Base-by-base conservation (phyloP, 1,140 invertebrate species). In the Arion vulgaris region DNA sequence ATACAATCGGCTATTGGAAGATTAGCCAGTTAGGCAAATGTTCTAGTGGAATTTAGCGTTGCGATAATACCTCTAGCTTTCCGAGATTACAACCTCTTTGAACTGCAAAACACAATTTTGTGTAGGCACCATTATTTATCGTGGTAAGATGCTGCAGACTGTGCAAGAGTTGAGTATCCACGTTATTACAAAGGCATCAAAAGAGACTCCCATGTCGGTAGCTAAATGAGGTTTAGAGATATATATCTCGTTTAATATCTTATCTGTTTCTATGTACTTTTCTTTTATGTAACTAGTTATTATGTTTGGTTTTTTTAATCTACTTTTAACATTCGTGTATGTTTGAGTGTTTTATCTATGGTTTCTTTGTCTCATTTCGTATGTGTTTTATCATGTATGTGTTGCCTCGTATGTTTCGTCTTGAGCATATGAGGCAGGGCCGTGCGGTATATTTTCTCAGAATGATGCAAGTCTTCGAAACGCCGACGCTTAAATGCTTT, bases 1-100 rank as follows among this genome's bases (percentile, higher is more conserved):
- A 69, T 69, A 69, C 68, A 69, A 69, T 69, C 68, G 68, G 68
- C 68, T 69, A 38, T 34, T 28, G 68, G 36, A n/a, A 34, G 68
- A 69, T 69, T 69, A 69, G 68, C 68, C 1, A 69, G 68, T 69
- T 69, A 69, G 68, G 15, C 13, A 23, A 36, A 69, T 69, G 68
- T 38, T 23, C 36, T 15, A 5, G 68, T 2, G 34, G 23, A 69
- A 69, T 34, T 69, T 69, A 28, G 9, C 68, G n/a, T 38, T 15
- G 68, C 9, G 68, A 69, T 69, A 69, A 38, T 34, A 28, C 13
- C 11, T 15, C 68, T 34, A 9, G n/a, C 11, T 69, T 32, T 69
- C 32, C 32, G n/a, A 69, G 68, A 69, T 69, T 69, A 69, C 36
- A 23, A n/a, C 9, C 4, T 38, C 68, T 69, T 69, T 69, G 9